Evolutionary conservation across 1,140 invertebrate species (phyloP).

Genomic region (Fopius arisanus): DNA sequence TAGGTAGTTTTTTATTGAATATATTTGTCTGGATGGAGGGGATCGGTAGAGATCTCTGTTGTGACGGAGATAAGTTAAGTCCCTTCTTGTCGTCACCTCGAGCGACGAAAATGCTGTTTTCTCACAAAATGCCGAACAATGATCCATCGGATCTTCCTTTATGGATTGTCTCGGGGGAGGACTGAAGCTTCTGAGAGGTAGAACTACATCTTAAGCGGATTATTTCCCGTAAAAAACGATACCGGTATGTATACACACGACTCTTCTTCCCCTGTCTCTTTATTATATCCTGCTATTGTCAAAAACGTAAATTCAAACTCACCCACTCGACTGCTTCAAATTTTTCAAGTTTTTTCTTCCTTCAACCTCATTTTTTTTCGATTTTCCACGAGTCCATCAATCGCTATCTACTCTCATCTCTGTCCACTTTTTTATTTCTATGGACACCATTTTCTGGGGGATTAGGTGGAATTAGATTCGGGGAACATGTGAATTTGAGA

Average conservation of each 20-base stretch:
- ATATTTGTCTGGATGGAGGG: slow-evolving; percentile 16
- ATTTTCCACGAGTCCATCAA: slow-evolving; percentile 33
- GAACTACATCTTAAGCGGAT: slow-evolving; percentile 26
- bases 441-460: slow-evolving; percentile 34
- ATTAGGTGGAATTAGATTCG: too few species aligned
- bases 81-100: slow-evolving; percentile 63
- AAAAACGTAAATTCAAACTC: slow-evolving; percentile 16
- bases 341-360: slow-evolving; percentile 15
- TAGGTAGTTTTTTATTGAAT: too few species aligned
- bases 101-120: slow-evolving; percentile 66
- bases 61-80: slow-evolving; percentile 62
- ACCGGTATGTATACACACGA: slow-evolving; percentile 27
- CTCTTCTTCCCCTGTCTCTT: slow-evolving; percentile 23
- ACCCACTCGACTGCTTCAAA: slow-evolving; percentile 15
- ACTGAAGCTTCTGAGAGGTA: slow-evolving; percentile 13
- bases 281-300: slow-evolving; percentile 9
- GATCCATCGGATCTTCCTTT: neutral
- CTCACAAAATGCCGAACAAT: slow-evolving; percentile 62
- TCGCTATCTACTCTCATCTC: slow-evolving; percentile 39
- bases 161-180: slow-evolving; percentile 21
- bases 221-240: slow-evolving; percentile 26
- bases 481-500: too few species aligned
- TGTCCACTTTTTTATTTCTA: slow-evolving; percentile 26
- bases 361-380: slow-evolving; percentile 8
- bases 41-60: slow-evolving; percentile 44